A percentile compares a stretch with the other conserved stretches of the same genome.
phyloP scores from a whole-genome alignment of 2,797 vertebrate genomes.

The Pagetopsis macropterus region DNA sequence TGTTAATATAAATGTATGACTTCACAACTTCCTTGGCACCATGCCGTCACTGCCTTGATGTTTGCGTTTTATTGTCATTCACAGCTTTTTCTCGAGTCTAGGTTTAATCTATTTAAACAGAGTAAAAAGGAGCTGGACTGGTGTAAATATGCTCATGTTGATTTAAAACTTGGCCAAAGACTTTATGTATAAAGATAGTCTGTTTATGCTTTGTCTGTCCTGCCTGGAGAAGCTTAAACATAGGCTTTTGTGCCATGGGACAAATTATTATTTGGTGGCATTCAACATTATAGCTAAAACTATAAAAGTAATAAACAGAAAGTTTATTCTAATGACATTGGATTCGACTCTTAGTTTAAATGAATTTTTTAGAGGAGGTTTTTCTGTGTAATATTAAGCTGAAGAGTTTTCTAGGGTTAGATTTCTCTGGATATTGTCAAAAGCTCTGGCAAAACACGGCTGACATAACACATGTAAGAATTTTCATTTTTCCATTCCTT shows the following conservation, averaged over 20 bases:
- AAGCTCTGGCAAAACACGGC: slow-evolving; percentile 16
- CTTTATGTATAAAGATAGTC: neutral
- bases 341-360: slow-evolving; percentile 4
- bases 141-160: slow-evolving; percentile 13
- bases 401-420: slow-evolving; percentile 8
- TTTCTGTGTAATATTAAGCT: slow-evolving; percentile 6
- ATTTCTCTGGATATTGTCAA: neutral
- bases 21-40: slow-evolving; percentile 47
- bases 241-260: neutral
- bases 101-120: slow-evolving; percentile 8
- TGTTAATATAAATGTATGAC: slow-evolving; percentile 63
- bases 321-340: slow-evolving; percentile 21
- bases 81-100: slow-evolving; percentile 7
- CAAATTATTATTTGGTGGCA: slow-evolving; percentile 1
- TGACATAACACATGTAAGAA: slow-evolving; percentile 18
- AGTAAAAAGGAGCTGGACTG: slow-evolving; percentile 1
- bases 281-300: slow-evolving; percentile 4
- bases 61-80: slow-evolving; percentile 41
- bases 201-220: slow-evolving; percentile 12
- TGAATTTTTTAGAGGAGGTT: slow-evolving; percentile 3
- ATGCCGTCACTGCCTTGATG: slow-evolving; percentile 15
- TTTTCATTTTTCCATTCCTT: slow-evolving; percentile 34
- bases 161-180: slow-evolving; percentile 19
- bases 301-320: slow-evolving; percentile 19
- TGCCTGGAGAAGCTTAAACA: slow-evolving; percentile 15